Evolutionary conservation across 2,888 invertebrate genomes (phyloP), one percentile per base, ranked within the genome.

Genomic region (Pasiphila rectangulata): DNA sequence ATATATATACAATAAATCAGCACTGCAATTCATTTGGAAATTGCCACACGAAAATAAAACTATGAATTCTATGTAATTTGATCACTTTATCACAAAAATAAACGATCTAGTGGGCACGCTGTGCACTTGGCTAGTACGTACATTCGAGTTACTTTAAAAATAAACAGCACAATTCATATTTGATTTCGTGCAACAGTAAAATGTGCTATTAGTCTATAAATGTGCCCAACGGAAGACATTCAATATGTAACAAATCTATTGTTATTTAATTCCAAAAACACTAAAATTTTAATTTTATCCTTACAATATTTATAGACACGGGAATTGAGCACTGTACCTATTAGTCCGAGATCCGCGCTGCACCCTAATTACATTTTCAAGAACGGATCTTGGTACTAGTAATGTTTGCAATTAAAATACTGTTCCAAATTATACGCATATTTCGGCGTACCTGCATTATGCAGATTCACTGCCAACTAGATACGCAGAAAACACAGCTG

Each of bases 241-340:
- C 69, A 96, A 90, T 96, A 96, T 54, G 95, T 96, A 90, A 96
- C 93, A 91, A 96, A 96, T 90, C 95, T 93, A 91, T 95, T 95
- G 92, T 95, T 96, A 70, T 75, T 78, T 69, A 79, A 69, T 77
- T 76, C 75, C 67, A 73, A 79, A 83, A 85, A 81, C 74, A 75
- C 79, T 32, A 21, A 21, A 75, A 57, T 67, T 75, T 79, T 72
- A 82, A 86, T 79, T 79, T 82, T 83, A 82, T 71, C 75, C 72
- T 78, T 80, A 87, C 79, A 82, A 83, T 79, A 79, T 78, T n/a
- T n/a, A 48, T 38, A 84, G 74, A 82, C 76, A 83, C 75, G 80
- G 84, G 81, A 80, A 86, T 88, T 88, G 88, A 88, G 88, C 88
- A 88, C 74, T 79, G 78, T 77, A n/a, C n/a, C n/a, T n/a, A 19